A percentile compares a stretch with the other conserved stretches of the same genome.
Conservation (phyloP, 1,140 invertebrate genomes). For the Rhopalosiphum maidis region DNA sequence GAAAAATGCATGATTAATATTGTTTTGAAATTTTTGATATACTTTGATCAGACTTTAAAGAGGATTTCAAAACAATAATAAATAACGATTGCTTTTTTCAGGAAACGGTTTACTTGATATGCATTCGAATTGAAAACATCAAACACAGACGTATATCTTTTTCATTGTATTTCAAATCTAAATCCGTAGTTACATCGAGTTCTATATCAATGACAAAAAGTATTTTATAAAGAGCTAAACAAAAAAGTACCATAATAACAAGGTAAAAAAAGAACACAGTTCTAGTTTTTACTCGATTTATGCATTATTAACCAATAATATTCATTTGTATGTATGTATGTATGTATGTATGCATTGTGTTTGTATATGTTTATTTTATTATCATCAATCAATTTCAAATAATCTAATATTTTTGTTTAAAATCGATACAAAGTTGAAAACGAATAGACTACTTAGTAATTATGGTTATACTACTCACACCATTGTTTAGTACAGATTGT, state of each 20-base stretch:
- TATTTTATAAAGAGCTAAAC: conserved; percentile 9
- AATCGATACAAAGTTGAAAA: not conserved
- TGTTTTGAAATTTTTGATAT: not conserved
- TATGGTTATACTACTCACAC: not conserved
- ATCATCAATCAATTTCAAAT: not conserved
- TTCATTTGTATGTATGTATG: not conserved
- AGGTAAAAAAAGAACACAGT: not conserved
- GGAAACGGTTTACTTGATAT: not conserved
- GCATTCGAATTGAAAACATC: conserved; percentile 22
- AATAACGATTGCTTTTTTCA: not conserved
- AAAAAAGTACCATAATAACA: not conserved
- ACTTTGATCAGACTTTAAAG: not conserved
- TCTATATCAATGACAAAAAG: not conserved
- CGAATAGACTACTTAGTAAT: not conserved
- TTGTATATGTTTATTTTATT: not conserved
- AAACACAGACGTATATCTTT: conserved; percentile 19
- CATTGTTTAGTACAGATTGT: too few species aligned
- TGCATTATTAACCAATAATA: not conserved
- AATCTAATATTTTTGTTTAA: not conserved
- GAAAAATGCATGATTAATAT: not conserved
- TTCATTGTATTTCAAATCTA: not conserved
- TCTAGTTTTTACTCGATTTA: not conserved
- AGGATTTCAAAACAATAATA: conserved; percentile 21
- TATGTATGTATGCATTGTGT: not conserved
- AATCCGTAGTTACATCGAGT: not conserved